Evolutionary conservation across 2,888 invertebrate species (phyloP).

Genomic region (Oxytorus armatus): DNA sequence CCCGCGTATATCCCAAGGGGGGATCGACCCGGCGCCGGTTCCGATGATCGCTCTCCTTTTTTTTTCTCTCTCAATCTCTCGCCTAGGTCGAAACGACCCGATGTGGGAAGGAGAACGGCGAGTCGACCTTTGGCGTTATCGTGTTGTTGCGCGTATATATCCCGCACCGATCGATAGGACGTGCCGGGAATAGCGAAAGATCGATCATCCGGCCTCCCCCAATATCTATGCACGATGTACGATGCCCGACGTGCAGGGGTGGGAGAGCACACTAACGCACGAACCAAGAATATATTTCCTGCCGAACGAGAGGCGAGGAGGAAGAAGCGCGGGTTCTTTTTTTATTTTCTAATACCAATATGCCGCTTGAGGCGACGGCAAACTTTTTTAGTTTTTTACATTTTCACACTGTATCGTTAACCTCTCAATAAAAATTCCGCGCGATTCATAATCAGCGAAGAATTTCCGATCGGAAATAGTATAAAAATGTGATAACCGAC

Average conservation of each 20-base stretch:
- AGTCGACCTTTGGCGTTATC: conserved; percentile 48
- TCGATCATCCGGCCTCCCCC: conserved; percentile 64
- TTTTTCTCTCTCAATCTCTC: conserved; percentile 12
- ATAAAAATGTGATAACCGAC: too few relatives aligned
- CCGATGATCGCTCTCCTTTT: background rate
- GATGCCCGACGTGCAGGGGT: conserved; percentile 32
- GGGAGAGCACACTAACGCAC: conserved; percentile 47
- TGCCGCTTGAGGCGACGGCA: too few relatives aligned
- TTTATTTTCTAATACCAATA: background rate
- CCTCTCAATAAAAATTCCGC: too few relatives aligned
- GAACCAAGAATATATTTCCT: conserved; percentile 60
- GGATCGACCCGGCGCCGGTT: too few relatives aligned
- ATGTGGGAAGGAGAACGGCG: conserved; percentile 44
- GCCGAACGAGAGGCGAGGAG: conserved; percentile 45
- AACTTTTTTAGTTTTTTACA: background rate
- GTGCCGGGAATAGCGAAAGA: conserved; percentile 70
- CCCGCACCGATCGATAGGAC: conserved; percentile 57
- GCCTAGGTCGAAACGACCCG: conserved; percentile 40
- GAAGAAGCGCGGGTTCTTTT: conserved; percentile 54
- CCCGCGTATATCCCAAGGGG: too few relatives aligned
- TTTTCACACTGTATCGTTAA: too few relatives aligned
- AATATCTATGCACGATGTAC: conserved; percentile 7
- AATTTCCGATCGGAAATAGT: too few relatives aligned
- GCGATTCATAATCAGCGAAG: too few relatives aligned
- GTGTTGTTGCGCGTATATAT: conserved; percentile 18